Base-by-base conservation (phyloP, 35 echinoderm and acorn worm genomes). In the Heliocidaris erythrogramma region DNA sequence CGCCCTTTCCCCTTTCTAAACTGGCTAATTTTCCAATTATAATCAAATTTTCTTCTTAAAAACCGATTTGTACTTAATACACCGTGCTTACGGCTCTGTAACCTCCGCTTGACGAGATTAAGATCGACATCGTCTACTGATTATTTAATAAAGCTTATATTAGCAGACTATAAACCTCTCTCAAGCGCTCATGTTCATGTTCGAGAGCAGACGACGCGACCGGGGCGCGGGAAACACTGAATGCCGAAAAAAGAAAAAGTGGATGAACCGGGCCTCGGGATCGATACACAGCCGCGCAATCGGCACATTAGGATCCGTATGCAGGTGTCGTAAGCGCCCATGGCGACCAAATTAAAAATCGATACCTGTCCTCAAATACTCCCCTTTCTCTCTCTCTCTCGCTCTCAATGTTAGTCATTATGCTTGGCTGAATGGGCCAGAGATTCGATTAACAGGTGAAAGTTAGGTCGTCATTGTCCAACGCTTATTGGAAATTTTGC, bases 291-390 rank as follows among this genome's bases (percentile, higher is more conserved):
- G 87, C 87, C 87, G 87, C 87, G 47, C 87, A 89, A 89, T 47
- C 87, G 87, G 31, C 31, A 89, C 87, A 89, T 89, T 89, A 89
- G 30, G 29, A 89, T 13, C 30, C 87, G 31, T 89, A 32, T 86
- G 87, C 87, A 89, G 87, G 87, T 89, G 87, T 89, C 12, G 87
- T 89, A 24, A 89, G 31, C 87, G 47, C 87, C 87, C 87, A 89
- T 48, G 87, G 87, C 87, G 87, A 48, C 31, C 87, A 89, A 89
- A 89, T 89, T 32, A 89, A 89, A 89, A 89, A 89, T 89, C 87
- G 18, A 89, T 89, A 48, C 27, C 65, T 21, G 65, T 78, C 65
- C 27, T 78, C 21, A 78, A 78, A 78, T 78, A 78, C 65, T 78
- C 87, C 87, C 87, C 87, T 13, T 30, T 6, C 29, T 78, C 65